Conservation (phyloP, 2,888 invertebrate genomes). For the Ornithoptera alexandrae region DNA sequence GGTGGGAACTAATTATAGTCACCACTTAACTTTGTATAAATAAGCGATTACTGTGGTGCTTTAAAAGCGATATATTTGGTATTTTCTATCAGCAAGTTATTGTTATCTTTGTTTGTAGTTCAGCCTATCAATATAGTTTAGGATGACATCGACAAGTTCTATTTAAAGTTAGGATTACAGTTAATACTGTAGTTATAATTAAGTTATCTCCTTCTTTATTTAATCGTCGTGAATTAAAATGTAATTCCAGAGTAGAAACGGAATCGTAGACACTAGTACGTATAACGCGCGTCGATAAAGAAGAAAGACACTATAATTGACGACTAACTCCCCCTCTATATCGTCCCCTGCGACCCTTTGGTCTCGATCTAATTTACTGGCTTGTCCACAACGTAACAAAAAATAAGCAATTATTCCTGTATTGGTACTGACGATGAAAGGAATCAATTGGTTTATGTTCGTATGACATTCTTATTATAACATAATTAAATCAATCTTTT, state of each 20-base stretch:
- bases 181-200: neutral
- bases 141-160: neutral
- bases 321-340: slow-evolving; percentile 17
- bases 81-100: neutral
- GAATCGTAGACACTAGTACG: slow-evolving; percentile 4
- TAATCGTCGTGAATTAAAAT: neutral
- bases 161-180: neutral
- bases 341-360: slow-evolving; percentile 14
- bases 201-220: neutral
- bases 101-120: neutral
- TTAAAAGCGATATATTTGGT: neutral
- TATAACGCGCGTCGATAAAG: slow-evolving; percentile 9
- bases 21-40: neutral
- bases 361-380: slow-evolving; percentile 21
- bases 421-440: slow-evolving; percentile 4
- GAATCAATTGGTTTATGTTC: slow-evolving; percentile 12
- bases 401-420: slow-evolving; percentile 14
- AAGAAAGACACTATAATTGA: slow-evolving; percentile 18
- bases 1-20: neutral
- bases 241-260: neutral
- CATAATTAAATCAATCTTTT: neutral
- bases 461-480: slow-evolving; percentile 14
- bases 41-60: neutral
- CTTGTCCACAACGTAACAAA: slow-evolving; percentile 1
- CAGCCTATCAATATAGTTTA: neutral